Percentiles rank a stretch among this genome's conserved stretches.
phyloP scores from a whole-genome alignment of 2,888 invertebrate genomes.

The Pseudoips prasinana region DNA sequence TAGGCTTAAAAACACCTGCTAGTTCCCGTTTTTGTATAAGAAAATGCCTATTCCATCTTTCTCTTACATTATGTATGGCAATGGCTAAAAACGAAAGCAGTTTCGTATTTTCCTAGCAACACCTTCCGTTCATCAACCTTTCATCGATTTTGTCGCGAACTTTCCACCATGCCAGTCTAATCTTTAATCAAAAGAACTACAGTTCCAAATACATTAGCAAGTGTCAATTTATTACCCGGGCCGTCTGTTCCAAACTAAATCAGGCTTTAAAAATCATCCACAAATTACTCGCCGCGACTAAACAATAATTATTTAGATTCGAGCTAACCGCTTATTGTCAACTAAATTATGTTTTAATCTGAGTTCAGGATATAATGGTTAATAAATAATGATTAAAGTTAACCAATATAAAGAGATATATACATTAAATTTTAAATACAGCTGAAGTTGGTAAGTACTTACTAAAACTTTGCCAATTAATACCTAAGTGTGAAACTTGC shows the following conservation, averaged over 20 bases:
- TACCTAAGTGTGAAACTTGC: too few relatives aligned
- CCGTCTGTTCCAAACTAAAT: not conserved
- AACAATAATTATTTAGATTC: constrained; percentile 4
- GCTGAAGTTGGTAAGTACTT: too few relatives aligned
- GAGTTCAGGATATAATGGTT: too few relatives aligned
- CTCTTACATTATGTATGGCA: constrained; percentile 17
- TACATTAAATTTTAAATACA: too few relatives aligned
- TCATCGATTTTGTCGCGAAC: constrained; percentile 40
- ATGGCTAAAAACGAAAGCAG: constrained; percentile 25
- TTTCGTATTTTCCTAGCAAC: constrained; percentile 30
- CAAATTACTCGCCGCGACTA: constrained; percentile 14
- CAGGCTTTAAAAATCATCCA: constrained; percentile 17
- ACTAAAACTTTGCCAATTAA: too few relatives aligned
- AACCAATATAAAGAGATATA: too few relatives aligned
- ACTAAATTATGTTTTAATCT: too few relatives aligned
- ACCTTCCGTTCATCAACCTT: constrained; percentile 44
- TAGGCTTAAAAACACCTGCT: too few relatives aligned
- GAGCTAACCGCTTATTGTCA: too few relatives aligned
- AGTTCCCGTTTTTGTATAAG: not conserved
- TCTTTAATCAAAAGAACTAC: not conserved
- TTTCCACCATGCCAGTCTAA: constrained; percentile 10
- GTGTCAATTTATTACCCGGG: not conserved
- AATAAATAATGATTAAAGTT: too few relatives aligned
- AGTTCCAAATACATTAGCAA: constrained; percentile 6
- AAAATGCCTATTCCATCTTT: constrained; percentile 13